Percentiles rank a stretch among this genome's conserved stretches.
phyloP scores from a whole-genome alignment of 2,113 vertebrate genomes.

The Tachuris rubrigastra region DNA sequence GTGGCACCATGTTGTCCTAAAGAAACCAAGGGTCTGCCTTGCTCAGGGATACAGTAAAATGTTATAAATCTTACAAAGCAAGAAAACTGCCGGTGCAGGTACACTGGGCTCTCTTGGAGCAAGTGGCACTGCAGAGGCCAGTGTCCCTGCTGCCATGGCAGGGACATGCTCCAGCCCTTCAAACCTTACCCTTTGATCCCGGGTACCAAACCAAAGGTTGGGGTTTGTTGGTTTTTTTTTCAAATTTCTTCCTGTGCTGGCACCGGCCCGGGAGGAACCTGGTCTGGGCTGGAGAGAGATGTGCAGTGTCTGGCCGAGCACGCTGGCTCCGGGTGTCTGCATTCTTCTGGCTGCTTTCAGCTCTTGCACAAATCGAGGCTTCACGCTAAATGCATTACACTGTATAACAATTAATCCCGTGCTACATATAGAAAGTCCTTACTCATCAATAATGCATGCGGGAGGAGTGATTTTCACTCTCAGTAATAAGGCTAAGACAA shows the following conservation, averaged over 20 bases:
- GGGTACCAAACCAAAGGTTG: not conserved
- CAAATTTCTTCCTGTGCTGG: constrained; percentile 6
- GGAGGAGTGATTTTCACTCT: constrained; percentile 64
- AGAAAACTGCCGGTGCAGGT: not conserved
- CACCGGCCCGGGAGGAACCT: not conserved
- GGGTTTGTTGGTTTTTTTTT: not conserved
- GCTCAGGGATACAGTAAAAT: not conserved
- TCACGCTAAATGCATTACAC: constrained; percentile 64
- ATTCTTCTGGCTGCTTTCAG: constrained; percentile 51
- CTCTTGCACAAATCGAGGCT: constrained; percentile 64
- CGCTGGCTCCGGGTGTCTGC: constrained; percentile 32
- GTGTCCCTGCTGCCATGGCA: not conserved
- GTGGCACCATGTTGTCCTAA: not conserved
- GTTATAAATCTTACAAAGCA: not conserved
- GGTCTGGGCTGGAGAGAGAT: not conserved
- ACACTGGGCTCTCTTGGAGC: not conserved
- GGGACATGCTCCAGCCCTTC: not conserved
- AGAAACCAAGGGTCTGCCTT: not conserved
- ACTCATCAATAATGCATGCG: constrained; percentile 72
- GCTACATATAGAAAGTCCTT: constrained; percentile 71
- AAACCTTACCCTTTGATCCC: not conserved
- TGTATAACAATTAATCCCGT: constrained; percentile 65
- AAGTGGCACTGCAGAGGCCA: not conserved
- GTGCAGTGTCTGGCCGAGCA: constrained; percentile 11
- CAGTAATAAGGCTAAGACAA: constrained; percentile 64